Evolutionary conservation across 2,113 vertebrate species (phyloP).

Genomic region (Alethe castanea): DNA sequence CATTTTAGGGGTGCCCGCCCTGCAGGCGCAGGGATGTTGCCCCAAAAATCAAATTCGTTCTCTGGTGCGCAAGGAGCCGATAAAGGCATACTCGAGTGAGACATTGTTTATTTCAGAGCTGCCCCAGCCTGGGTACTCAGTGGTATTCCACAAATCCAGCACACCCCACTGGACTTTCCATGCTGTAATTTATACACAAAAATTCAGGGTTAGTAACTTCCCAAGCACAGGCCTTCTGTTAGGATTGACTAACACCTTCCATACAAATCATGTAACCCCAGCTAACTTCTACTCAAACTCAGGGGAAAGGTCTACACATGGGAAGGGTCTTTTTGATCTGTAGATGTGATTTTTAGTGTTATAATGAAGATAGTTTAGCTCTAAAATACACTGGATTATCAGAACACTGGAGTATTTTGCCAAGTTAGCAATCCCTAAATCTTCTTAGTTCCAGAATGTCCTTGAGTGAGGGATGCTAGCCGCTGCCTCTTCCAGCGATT

Average conservation of each 20-base stretch:
- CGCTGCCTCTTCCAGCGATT: neutral
- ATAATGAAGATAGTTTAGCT: neutral
- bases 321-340: neutral
- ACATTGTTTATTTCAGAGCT: neutral
- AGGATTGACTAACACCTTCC: neutral
- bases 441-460: neutral
- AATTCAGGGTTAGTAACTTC: neutral
- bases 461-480: neutral
- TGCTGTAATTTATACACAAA: too few relatives aligned
- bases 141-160: neutral
- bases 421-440: neutral
- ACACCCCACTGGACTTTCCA: fast-evolving
- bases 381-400: neutral
- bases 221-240: neutral
- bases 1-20: neutral
- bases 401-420: neutral
- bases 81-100: neutral
- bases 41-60: neutral
- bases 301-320: neutral
- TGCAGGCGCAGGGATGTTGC: fast-evolving
- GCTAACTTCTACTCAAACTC: neutral
- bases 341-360: neutral
- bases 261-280: neutral
- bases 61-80: neutral
- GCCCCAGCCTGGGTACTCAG: neutral